phyloP scores from a whole-genome alignment of 2,797 vertebrate species.

The Neomorphus geoffroyi region DNA sequence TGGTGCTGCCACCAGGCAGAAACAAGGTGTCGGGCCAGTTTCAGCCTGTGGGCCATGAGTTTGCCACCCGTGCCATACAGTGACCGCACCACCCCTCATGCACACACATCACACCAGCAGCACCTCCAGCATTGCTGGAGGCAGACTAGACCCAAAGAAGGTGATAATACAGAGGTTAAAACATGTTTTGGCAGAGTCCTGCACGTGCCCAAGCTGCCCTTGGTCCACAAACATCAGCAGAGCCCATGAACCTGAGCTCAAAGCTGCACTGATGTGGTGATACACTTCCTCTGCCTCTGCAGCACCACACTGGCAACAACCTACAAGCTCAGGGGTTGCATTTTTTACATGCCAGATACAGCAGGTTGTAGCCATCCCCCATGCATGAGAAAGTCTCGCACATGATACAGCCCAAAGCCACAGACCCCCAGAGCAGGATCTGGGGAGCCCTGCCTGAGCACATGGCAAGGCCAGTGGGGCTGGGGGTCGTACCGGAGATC shows the following conservation, averaged over 20 bases:
- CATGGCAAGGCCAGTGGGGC: neutral
- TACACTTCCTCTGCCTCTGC: neutral
- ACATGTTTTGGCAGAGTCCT: neutral
- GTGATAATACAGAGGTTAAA: neutral
- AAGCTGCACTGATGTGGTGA: neutral
- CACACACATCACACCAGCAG: neutral
- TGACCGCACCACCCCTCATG: rapidly evolving
- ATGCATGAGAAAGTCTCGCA: neutral
- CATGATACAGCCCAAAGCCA: neutral
- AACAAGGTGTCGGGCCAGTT: too few relatives aligned
- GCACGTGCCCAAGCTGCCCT: neutral
- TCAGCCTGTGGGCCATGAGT: too few relatives aligned
- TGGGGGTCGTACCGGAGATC: constrained; percentile 86
- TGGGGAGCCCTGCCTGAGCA: neutral
- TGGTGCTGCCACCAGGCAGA: too few relatives aligned
- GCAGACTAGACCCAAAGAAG: neutral
- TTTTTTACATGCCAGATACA: neutral
- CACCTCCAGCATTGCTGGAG: neutral
- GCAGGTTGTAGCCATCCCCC: neutral
- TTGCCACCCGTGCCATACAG: too few relatives aligned
- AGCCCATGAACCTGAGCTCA: neutral
- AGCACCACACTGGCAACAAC: neutral
- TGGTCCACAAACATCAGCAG: neutral
- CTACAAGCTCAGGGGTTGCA: neutral
- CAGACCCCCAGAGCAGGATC: neutral